Evolutionary conservation across 1,140 invertebrate species (phyloP).

Genomic region (Drosophila lini): DNA sequence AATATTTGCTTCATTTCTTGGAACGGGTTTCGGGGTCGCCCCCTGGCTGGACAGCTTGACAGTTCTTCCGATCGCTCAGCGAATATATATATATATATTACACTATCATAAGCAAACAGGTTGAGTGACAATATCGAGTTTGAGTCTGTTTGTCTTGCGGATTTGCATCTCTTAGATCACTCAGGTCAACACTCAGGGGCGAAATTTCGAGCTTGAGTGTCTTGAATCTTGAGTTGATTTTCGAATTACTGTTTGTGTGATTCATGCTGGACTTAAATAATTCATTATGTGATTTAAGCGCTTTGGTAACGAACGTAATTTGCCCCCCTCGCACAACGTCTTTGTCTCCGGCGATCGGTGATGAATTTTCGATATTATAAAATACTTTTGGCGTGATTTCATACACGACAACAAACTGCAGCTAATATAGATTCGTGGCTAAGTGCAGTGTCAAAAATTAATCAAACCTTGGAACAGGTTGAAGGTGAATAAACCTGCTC

Average conservation of each 20-base stretch:
- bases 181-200: slow-evolving; percentile 23
- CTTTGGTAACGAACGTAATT: slow-evolving; percentile 55
- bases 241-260: slow-evolving; percentile 45
- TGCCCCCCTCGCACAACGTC: slow-evolving; percentile 21
- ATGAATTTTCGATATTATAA: slow-evolving; percentile 61
- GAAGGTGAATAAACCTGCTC: slow-evolving; percentile 24
- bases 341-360: slow-evolving; percentile 37
- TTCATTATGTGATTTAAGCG: slow-evolving; percentile 73
- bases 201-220: slow-evolving; percentile 57
- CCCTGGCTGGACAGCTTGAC: slow-evolving; percentile 9
- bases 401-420: slow-evolving; percentile 30
- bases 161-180: slow-evolving; percentile 71
- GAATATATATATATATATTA: slow-evolving; percentile 22
- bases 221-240: slow-evolving; percentile 43
- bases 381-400: slow-evolving; percentile 71
- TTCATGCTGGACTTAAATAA: slow-evolving; percentile 71
- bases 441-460: slow-evolving; percentile 40
- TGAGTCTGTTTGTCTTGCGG: slow-evolving; percentile 33
- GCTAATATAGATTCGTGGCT: slow-evolving; percentile 28
- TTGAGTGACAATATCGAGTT: slow-evolving; percentile 70
- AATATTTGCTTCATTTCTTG: slow-evolving; percentile 64
- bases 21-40: slow-evolving; percentile 63
- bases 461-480: slow-evolving; percentile 34
- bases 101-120: slow-evolving; percentile 43
- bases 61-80: slow-evolving; percentile 16